These are phyloP conservation scores for Camponotus pennsylvanicus DNA, from an alignment of 1,140 invertebrate species.

Conservation along the genomic window DNA sequence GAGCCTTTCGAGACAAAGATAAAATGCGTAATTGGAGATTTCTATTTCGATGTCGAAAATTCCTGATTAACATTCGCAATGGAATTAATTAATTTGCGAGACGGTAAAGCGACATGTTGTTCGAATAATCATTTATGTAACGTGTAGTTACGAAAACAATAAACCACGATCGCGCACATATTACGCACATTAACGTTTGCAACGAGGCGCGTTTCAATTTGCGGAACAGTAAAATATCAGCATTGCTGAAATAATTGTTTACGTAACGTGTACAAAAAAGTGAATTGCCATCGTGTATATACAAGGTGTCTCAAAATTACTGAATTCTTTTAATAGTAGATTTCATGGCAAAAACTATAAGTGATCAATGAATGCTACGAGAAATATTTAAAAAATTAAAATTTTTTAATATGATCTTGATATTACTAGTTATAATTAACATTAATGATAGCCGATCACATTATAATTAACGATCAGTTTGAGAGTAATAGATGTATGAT, in stretches of 20 bases:
- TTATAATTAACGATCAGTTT: not conserved
- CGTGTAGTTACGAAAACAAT: not conserved
- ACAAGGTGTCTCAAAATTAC: not conserved
- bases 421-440: slow-evolving; percentile 13
- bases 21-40: not conserved
- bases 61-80: not conserved
- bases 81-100: not conserved
- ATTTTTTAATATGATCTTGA: slow-evolving; percentile 1
- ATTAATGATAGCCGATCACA: not conserved
- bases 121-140: slow-evolving; percentile 28
- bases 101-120: not conserved
- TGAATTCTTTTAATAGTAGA: no score
- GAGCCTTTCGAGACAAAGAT: not conserved
- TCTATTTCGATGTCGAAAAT: slow-evolving; percentile 10
- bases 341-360: not conserved
- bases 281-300: not conserved
- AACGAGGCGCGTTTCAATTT: not conserved
- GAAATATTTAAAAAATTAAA: not conserved
- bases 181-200: not conserved
- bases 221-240: slow-evolving; percentile 18
- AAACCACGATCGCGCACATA: not conserved
- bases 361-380: not conserved
- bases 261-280: not conserved
- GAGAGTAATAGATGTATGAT: not conserved
- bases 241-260: slow-evolving; percentile 21